Evolutionary conservation across 2,888 invertebrate genomes (phyloP).

Genomic region (Drosophila vallismaia): DNA sequence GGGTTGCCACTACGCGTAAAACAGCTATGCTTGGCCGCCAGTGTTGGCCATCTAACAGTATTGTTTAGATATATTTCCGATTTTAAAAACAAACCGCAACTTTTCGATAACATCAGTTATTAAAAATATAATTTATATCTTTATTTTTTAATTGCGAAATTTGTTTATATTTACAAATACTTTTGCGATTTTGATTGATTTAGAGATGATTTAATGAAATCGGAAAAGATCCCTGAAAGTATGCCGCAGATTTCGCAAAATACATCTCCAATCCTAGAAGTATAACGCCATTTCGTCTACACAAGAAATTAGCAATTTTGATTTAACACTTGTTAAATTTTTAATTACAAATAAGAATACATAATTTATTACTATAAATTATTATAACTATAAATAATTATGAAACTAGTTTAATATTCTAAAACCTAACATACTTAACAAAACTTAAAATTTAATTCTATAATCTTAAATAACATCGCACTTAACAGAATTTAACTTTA

Average conservation of each 20-base stretch:
- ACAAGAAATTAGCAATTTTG: no score
- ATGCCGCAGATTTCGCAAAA: constrained; percentile 5
- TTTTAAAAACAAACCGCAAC: neutral
- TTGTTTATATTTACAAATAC: neutral
- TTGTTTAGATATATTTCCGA: neutral
- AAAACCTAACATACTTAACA: no score
- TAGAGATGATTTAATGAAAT: neutral
- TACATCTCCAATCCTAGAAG: neutral
- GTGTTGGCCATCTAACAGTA: neutral
- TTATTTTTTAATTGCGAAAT: neutral
- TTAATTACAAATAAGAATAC: no score
- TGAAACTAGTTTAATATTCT: no score
- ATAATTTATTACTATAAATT: no score
- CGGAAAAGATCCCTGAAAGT: constrained; percentile 13
- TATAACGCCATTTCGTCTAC: neutral
- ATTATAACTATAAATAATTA: no score
- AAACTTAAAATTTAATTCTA: no score
- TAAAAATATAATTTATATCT: neutral
- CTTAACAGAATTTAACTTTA: no score
- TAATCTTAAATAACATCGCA: no score
- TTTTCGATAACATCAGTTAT: no score
- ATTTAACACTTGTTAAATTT: no score
- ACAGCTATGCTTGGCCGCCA: neutral
- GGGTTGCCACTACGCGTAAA: neutral
- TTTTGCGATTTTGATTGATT: neutral